phyloP scores from a whole-genome alignment of 2,888 invertebrate species.

The Epinotia demarniana region DNA sequence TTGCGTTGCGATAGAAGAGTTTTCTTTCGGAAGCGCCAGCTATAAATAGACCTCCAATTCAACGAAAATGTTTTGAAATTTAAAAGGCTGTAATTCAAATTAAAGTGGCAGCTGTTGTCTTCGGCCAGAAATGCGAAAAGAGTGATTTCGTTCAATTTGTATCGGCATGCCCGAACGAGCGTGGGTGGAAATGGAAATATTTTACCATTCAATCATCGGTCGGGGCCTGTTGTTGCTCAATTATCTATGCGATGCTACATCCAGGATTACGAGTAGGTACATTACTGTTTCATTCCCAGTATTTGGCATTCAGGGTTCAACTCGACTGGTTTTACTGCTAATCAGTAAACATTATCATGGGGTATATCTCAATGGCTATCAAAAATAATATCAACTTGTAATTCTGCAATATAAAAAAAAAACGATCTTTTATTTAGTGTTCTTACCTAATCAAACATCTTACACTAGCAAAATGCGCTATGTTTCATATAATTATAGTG shows the following conservation, averaged over 20 bases:
- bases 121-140: not conserved
- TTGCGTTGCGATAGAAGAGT: no score
- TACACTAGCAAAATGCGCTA: no score
- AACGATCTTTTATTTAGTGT: no score
- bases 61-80: not conserved
- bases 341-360: no score
- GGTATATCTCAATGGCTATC: no score
- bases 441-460: no score
- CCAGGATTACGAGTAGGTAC: not conserved
- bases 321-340: not conserved
- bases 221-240: not conserved
- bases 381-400: no score
- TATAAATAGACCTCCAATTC: no score
- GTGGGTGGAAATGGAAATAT: constrained; percentile 1
- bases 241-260: not conserved
- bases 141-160: constrained; percentile 1
- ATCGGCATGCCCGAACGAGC: not conserved
- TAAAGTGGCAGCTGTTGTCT: not conserved
- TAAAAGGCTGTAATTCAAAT: not conserved
- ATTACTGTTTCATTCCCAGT: not conserved
- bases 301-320: not conserved
- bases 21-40: no score
- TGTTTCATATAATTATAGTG: no score
- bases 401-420: no score
- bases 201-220: not conserved